Percentiles rank a stretch among this genome's conserved stretches.
phyloP scores from a whole-genome alignment of 1,140 invertebrate species.

The Lethocerus indicus region DNA sequence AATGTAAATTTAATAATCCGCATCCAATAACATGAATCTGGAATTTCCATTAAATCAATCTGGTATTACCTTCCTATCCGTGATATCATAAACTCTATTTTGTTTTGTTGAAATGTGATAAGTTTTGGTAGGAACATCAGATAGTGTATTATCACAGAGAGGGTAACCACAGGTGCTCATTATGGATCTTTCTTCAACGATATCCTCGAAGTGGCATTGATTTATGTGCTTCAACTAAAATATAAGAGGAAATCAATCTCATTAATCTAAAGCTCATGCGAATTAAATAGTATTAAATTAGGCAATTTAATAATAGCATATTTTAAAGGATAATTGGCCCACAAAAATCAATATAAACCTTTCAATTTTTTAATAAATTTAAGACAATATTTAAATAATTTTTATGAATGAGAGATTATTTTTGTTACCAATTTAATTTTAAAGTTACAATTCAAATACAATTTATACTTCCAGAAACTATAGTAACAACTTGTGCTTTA shows the following conservation, averaged over 20 bases:
- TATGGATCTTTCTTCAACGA: conserved; percentile 66
- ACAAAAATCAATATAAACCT: neutral
- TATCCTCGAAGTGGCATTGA: conserved; percentile 57
- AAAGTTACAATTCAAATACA: no score
- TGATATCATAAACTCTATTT: conserved; percentile 78
- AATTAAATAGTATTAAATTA: neutral
- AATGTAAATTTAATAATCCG: conserved; percentile 4
- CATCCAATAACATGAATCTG: neutral
- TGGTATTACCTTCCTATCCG: conserved; percentile 44
- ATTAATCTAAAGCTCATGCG: neutral
- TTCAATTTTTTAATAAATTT: neutral
- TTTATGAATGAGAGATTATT: neutral
- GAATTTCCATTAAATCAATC: neutral
- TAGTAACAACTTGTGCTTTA: neutral
- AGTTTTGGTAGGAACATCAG: conserved; percentile 47
- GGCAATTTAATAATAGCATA: neutral
- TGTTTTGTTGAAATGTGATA: conserved; percentile 56
- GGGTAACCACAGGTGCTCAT: conserved; percentile 68
- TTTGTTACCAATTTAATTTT: neutral
- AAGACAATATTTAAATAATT: neutral
- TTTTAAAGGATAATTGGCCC: neutral
- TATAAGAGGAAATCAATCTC: neutral
- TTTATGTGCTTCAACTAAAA: conserved; percentile 49
- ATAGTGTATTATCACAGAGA: conserved; percentile 43
- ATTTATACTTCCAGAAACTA: neutral